These are phyloP conservation scores for Cisticola juncidis DNA, from an alignment of 2,113 vertebrate genomes.

Conservation along the genomic window DNA sequence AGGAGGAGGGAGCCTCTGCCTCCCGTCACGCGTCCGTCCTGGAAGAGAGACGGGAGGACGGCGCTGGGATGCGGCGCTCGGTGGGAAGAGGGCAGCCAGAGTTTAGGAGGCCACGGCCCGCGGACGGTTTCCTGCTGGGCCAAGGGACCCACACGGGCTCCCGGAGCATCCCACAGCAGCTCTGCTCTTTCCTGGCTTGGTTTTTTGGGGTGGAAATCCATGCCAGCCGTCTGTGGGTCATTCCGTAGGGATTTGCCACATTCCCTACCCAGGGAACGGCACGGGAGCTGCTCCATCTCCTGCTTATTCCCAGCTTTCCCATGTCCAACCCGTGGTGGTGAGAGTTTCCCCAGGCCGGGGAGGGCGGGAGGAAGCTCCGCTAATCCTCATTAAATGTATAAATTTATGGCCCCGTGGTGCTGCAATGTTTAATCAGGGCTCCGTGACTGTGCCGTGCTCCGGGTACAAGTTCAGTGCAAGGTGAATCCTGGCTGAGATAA, in stretches of 20 bases:
- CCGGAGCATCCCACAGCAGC: background rate
- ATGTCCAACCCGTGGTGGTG: rapidly evolving
- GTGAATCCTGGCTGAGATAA: constrained; percentile 82
- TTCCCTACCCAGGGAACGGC: rapidly evolving
- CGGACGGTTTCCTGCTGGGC: constrained; percentile 15
- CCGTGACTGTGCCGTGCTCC: constrained; percentile 2
- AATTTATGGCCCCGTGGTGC: constrained; percentile 61
- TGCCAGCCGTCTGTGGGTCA: rapidly evolving
- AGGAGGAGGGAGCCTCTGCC: background rate
- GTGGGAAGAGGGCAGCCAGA: constrained; percentile 64
- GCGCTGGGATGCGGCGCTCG: background rate
- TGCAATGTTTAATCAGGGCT: constrained; percentile 73
- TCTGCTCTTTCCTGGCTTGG: background rate
- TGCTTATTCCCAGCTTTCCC: background rate
- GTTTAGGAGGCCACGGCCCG: constrained; percentile 51
- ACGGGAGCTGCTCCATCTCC: background rate
- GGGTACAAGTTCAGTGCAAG: constrained; percentile 82
- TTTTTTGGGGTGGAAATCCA: rapidly evolving
- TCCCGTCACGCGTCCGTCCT: background rate
- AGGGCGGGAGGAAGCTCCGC: constrained; percentile 61
- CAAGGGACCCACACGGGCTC: background rate
- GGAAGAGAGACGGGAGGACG: background rate
- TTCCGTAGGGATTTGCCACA: background rate
- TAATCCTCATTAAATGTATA: constrained; percentile 56
- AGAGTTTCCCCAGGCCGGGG: background rate